phyloP scores from a whole-genome alignment of 2,888 invertebrate genomes.

The Ischnura elegans region DNA sequence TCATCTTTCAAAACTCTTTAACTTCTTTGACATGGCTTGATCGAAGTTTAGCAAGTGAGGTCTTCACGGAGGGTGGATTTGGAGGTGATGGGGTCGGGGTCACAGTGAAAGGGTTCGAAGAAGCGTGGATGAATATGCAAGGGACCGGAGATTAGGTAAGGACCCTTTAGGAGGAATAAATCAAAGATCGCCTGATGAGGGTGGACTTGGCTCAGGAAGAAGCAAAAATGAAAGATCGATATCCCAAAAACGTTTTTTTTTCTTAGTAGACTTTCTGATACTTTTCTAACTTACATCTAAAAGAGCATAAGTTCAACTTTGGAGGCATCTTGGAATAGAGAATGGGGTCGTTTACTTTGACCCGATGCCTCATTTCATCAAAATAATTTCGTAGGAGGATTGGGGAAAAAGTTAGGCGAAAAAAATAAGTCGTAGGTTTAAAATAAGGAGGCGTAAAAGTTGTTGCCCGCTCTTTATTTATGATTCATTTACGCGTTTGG shows the following conservation, averaged over 20 bases:
- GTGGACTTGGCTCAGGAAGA: not conserved
- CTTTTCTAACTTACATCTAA: too few species aligned
- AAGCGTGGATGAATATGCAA: slow-evolving; percentile 7
- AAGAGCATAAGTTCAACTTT: too few species aligned
- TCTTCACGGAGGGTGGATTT: not conserved
- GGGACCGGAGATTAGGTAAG: not conserved
- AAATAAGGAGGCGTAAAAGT: too few species aligned
- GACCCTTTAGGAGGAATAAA: not conserved
- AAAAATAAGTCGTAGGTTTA: too few species aligned
- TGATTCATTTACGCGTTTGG: too few species aligned
- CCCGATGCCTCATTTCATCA: too few species aligned
- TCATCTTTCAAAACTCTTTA: not conserved
- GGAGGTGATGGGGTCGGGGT: not conserved
- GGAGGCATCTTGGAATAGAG: too few species aligned
- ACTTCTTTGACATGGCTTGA: not conserved
- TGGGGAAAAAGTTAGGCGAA: too few species aligned
- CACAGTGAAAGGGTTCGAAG: not conserved
- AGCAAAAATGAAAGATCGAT: not conserved
- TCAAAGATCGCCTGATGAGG: not conserved
- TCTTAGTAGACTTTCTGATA: too few species aligned
- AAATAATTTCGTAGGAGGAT: too few species aligned
- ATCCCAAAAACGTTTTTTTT: not conserved
- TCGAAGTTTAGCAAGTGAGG: not conserved
- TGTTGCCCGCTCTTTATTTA: too few species aligned
- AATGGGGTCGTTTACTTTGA: too few species aligned